These are phyloP conservation scores for Pseudococcus jackbeardsleyi DNA, from an alignment of 2,888 invertebrate genomes.

Conservation along the genomic window DNA sequence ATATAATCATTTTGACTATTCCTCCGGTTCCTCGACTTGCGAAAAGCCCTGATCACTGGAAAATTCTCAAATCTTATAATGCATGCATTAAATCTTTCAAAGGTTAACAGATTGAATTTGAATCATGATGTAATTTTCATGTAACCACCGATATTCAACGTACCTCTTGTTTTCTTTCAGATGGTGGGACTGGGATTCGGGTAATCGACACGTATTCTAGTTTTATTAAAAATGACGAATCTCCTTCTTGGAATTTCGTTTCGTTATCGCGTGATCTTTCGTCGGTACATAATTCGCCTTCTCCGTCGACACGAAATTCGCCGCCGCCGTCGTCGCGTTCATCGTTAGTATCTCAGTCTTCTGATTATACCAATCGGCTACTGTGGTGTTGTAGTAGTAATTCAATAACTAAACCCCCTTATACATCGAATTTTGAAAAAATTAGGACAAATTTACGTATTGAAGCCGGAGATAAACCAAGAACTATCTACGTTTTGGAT, in stretches of 20 bases:
- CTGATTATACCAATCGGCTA: neutral
- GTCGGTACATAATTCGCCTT: too few species aligned
- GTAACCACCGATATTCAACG: too few species aligned
- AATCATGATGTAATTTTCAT: too few species aligned
- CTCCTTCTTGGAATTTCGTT: neutral
- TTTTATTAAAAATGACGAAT: conserved; percentile 23
- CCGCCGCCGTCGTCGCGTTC: neutral
- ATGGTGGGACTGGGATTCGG: neutral
- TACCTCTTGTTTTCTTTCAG: neutral
- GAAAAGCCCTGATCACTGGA: conserved; percentile 54
- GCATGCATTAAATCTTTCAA: neutral
- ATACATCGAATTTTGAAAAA: neutral
- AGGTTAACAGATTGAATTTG: neutral
- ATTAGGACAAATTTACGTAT: conserved; percentile 45
- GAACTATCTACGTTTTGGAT: neutral
- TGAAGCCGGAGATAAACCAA: neutral
- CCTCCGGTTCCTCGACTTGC: conserved; percentile 67
- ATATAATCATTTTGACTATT: conserved; percentile 65
- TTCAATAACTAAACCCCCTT: neutral
- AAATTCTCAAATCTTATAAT: conserved; percentile 29
- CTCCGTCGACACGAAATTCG: too few species aligned
- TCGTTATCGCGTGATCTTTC: conserved; percentile 8
- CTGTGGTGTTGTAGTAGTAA: neutral
- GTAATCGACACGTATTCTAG: conserved; percentile 50
- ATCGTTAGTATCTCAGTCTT: conserved; percentile 43